Evolutionary conservation across 2,797 vertebrate species (phyloP), one percentile per base, ranked within the genome.

Genomic region (Synaphobranchus kaupii): DNA sequence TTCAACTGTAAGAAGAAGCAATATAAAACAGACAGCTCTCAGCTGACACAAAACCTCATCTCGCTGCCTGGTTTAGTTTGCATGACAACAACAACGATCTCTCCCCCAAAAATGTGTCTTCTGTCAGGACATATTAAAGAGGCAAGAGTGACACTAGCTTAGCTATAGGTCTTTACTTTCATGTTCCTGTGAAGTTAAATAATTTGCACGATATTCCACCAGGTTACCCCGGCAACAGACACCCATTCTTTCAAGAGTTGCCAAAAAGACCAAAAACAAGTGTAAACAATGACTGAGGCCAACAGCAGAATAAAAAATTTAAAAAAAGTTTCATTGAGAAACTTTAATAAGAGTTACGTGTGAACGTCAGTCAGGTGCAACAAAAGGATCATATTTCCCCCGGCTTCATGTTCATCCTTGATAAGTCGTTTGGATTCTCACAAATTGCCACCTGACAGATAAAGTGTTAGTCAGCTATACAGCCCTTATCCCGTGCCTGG

Each of bases 141-240:
- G 17, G 4, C 73, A 78, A 4, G 84, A 68, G 0, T 54, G 12
- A 84, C 80, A 9, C 3, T 20, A 58, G 48, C 87, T 88, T 85
- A 34, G 44, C 22, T 52, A 89, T 44, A 78, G 86, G 89, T 90
- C 88, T 89, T 81, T 90, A 88, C 90, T 92, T 91, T 90, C 90
- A 94, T 92, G 90, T 87, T 86, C 91, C 87, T 90, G 92, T 91
- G 87, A 85, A 91, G 90, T 76, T 54, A 22, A 31, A 58, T 56
- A 25, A 8, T 90, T 86, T 89, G 91, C 88, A 93, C 94, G 93
- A 93, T 92, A 92, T 90, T 91, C 89, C 90, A 90, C 90, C 83
- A 87, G 85, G 86, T 91, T 90, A 90, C 89, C 91, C 93, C 93
- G 89, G 89, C 88, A 22, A 94, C 91, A 83, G 89, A 86, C 85